Evolutionary conservation across 2,113 vertebrate genomes (phyloP).

Genomic region (Cricetomys ansorgei): DNA sequence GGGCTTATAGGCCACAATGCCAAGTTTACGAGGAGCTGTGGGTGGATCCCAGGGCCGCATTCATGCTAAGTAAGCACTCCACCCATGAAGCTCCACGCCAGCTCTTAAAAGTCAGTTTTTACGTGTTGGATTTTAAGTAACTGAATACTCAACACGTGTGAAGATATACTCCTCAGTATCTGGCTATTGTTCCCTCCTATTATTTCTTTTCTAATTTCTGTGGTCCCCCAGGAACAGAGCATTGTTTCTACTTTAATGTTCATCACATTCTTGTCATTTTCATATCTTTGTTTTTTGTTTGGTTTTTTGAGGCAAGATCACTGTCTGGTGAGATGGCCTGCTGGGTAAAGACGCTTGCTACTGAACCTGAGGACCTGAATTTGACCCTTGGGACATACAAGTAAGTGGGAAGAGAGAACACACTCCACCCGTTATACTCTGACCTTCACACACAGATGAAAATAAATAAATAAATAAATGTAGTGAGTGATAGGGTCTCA

Average conservation of each 20-base stretch:
- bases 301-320: not conserved
- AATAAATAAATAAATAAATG: not conserved
- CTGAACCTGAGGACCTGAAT: not conserved
- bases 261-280: constrained; percentile 4
- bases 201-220: not conserved
- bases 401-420: not conserved
- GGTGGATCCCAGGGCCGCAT: not conserved
- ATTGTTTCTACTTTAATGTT: constrained; percentile 17
- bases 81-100: not conserved
- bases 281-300: not conserved
- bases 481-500: not conserved
- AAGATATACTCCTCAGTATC: not conserved
- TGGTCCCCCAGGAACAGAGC: not conserved
- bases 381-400: not conserved
- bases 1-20: not conserved
- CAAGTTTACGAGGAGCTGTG: not conserved
- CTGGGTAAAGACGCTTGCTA: not conserved
- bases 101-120: not conserved
- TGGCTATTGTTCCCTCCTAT: not conserved
- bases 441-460: not conserved
- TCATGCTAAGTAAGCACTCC: not conserved
- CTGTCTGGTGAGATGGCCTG: not conserved
- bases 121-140: not conserved
- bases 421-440: not conserved
- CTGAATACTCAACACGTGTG: not conserved